These are phyloP conservation scores for Euproctis similis DNA, from an alignment of 2,888 invertebrate genomes.

Conservation along the genomic window DNA sequence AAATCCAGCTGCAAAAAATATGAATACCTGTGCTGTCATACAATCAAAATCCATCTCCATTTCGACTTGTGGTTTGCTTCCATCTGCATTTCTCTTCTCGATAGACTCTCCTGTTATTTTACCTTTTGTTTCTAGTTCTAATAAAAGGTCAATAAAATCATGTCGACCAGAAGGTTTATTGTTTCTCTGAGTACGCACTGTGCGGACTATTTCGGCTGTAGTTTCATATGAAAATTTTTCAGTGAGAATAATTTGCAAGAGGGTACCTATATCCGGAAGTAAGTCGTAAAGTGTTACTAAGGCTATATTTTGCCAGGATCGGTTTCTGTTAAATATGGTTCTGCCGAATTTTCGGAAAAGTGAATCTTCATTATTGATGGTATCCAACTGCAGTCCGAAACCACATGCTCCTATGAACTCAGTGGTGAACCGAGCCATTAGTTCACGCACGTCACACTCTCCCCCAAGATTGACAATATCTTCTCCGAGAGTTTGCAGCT, in stretches of 20 bases:
- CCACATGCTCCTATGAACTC: conserved; percentile 45
- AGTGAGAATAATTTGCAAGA: conserved; percentile 12
- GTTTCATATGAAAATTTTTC: conserved; percentile 19
- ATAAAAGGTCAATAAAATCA: conserved; percentile 43
- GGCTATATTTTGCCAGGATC: conserved; percentile 19
- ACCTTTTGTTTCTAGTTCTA: conserved; percentile 38
- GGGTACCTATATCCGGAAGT: conserved; percentile 32
- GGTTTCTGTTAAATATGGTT: conserved; percentile 17
- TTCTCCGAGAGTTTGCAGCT: conserved; percentile 21
- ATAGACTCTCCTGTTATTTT: conserved; percentile 46
- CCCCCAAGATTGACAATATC: conserved; percentile 15
- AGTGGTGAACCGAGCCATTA: conserved; percentile 41
- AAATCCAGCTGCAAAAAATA: conserved; percentile 63
- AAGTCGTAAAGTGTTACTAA: conserved; percentile 31
- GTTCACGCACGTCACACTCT: conserved; percentile 27
- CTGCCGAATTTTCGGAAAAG: conserved; percentile 26
- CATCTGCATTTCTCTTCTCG: conserved; percentile 34
- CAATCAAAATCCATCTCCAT: conserved; percentile 36
- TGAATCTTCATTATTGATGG: conserved; percentile 34
- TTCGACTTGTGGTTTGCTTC: conserved; percentile 32
- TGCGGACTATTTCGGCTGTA: conserved; percentile 28
- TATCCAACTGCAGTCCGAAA: conserved; percentile 35
- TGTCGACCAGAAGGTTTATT: conserved; percentile 40
- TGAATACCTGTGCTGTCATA: conserved; percentile 44
- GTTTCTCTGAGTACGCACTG: conserved; percentile 38